Conservation (phyloP, 2,113 vertebrate genomes). For the Actenoides hombroni region DNA sequence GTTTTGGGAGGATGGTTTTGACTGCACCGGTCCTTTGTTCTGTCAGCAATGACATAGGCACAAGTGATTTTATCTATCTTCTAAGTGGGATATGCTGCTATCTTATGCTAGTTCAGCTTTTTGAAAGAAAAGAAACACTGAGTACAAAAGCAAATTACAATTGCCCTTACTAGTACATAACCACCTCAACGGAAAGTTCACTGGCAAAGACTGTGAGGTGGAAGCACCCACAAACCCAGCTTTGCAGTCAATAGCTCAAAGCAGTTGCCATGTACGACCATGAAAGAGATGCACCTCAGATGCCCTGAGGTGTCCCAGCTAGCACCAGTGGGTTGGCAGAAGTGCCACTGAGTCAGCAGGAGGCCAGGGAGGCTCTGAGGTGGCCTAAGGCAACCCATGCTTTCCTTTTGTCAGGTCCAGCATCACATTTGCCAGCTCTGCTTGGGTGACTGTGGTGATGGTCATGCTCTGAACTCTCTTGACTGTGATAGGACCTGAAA, state of each 20-base stretch:
- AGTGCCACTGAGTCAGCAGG: background rate
- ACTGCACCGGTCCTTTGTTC: background rate
- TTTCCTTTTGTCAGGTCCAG: background rate
- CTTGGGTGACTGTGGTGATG: background rate
- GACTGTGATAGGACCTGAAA: background rate
- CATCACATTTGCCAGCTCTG: background rate
- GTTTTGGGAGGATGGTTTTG: background rate
- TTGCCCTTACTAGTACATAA: background rate
- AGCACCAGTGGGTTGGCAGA: background rate
- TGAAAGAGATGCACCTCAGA: background rate
- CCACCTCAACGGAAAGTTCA: background rate
- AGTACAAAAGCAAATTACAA: background rate
- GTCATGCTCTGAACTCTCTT: background rate
- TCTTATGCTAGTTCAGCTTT: background rate
- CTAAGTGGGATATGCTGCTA: background rate
- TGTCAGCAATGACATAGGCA: background rate
- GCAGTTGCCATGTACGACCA: fast-evolving
- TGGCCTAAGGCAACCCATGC: background rate
- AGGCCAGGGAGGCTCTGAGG: background rate
- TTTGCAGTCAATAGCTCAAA: background rate
- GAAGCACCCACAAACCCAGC: background rate
- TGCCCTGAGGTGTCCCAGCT: background rate
- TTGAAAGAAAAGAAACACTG: background rate
- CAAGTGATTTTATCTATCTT: background rate
- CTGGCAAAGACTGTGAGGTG: background rate